Percentiles rank a stretch among this genome's conserved stretches.
These are phyloP conservation scores for Geophilus truncorum DNA, from an alignment of 2,888 invertebrate species.

Conservation along the genomic window DNA sequence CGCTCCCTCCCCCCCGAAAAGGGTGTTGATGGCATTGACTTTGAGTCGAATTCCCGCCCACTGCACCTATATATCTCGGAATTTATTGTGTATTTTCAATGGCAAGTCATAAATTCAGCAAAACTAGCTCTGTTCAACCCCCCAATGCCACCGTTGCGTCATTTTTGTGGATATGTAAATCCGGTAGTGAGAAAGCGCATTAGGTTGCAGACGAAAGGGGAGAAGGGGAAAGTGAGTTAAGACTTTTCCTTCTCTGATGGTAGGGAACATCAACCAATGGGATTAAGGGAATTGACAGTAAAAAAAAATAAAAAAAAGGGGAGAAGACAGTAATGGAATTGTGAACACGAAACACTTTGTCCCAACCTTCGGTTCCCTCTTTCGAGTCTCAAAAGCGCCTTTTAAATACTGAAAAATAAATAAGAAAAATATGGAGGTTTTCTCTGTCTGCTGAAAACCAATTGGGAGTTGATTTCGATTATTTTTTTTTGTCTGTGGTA, in stretches of 20 bases:
- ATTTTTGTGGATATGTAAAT: background rate
- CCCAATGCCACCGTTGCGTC: background rate
- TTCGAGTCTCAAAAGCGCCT: background rate
- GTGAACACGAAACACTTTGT: background rate
- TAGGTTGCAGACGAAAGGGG: background rate
- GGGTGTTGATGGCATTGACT: background rate
- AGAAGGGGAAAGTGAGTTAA: background rate
- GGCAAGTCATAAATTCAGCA: background rate
- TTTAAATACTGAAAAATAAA: background rate
- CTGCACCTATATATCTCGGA: background rate
- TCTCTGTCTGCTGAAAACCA: too few species aligned
- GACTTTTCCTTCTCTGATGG: background rate
- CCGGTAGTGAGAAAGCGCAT: background rate
- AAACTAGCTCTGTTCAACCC: background rate
- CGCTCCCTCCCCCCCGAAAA: background rate
- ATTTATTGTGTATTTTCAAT: background rate
- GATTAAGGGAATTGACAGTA: background rate
- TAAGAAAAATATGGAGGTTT: too few species aligned
- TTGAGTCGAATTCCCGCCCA: background rate
- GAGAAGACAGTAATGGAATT: background rate
- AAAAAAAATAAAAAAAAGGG: too few species aligned
- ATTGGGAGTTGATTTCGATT: too few species aligned
- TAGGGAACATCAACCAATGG: background rate
- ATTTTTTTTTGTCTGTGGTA: too few species aligned
- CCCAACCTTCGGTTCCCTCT: background rate